Evolutionary conservation across 2,797 vertebrate genomes (phyloP), one percentile per base, ranked within the genome.

Genomic region (Sebastes matsubarae): DNA sequence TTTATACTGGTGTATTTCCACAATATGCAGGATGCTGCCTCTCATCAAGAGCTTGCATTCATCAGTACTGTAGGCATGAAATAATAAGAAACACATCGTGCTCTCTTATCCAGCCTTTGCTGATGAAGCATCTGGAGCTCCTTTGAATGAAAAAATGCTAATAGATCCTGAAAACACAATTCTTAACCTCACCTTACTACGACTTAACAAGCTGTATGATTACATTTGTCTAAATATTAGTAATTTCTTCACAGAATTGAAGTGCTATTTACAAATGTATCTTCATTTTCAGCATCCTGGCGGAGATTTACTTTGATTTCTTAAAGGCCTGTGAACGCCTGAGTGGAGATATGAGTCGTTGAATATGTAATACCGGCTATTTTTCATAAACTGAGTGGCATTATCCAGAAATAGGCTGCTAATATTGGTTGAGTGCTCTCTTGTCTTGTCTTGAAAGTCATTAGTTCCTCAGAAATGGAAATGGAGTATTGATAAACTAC

Each of bases 391-490:
- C 22, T 77, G 66, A 81, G 72, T 76, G 61, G 22, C 71, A 79
- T 90, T 84, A 87, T 85, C 81, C 83, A 80, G 80, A 88, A 91
- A 89, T 69, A 86, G 75, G 71, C 77, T 63, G 77, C 81, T 81
- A 81, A 86, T 87, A 80, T 78, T 61, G 73, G 57, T 69, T 89
- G 76, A 90, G 89, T 90, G 86, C 83, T 86, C 87, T 72, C 81
- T 87, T 71, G 75, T 80, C 68, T 71, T 75, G 5, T 69, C 79
- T 68, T 18, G 24, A 68, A 84, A 80, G 74, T 89, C 68, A 86
- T 91, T 88, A 86, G 81, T 90, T 87, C 27, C 71, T 85, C 75
- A 76, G 60, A 87, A 84, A 77, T 82, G 72, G 81, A 91, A 88
- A 89, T 85, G 70, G 72, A 74, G 73, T 87, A 88, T 77, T 88